Conservation (phyloP, 2,797 vertebrate genomes). For the Intellagama lesueurii region DNA sequence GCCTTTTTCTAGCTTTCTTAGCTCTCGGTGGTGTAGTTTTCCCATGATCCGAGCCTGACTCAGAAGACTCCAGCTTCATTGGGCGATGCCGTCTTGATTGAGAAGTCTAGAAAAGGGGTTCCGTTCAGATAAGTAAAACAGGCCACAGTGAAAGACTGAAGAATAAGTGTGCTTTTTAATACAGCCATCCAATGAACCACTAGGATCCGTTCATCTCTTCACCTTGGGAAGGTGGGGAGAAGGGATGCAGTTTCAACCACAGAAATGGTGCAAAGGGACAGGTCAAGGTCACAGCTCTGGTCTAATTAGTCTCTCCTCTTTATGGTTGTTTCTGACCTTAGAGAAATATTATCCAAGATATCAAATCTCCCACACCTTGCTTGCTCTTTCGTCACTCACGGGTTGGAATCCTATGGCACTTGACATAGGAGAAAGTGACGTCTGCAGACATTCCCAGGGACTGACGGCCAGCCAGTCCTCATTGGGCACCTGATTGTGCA, state of each 20-base stretch:
- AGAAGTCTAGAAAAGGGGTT: constrained; percentile 74
- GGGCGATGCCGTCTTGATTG: constrained; percentile 85
- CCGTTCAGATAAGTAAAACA: constrained; percentile 33
- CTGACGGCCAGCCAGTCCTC: no score
- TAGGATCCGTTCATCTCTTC: neutral
- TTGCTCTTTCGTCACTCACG: no score
- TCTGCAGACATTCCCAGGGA: no score
- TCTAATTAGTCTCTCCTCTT: neutral
- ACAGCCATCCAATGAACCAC: neutral
- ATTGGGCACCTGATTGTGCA: no score
- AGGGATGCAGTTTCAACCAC: neutral
- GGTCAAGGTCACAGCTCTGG: no score
- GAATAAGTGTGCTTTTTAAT: neutral
- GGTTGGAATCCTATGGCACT: no score
- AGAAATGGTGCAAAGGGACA: neutral
- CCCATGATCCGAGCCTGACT: constrained; percentile 44
- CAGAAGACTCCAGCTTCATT: constrained; percentile 74
- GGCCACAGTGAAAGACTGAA: constrained; percentile 18
- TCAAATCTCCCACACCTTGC: no score
- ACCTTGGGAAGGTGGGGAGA: neutral
- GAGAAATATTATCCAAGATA: no score
- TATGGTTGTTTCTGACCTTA: neutral
- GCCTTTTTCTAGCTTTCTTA: constrained; percentile 35
- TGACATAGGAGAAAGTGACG: neutral
- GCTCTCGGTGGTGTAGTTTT: constrained; percentile 47